A percentile compares a stretch with the other conserved stretches of the same genome.
Conservation (phyloP, 2,888 invertebrate species). For the Conops quadrifasciatus region DNA sequence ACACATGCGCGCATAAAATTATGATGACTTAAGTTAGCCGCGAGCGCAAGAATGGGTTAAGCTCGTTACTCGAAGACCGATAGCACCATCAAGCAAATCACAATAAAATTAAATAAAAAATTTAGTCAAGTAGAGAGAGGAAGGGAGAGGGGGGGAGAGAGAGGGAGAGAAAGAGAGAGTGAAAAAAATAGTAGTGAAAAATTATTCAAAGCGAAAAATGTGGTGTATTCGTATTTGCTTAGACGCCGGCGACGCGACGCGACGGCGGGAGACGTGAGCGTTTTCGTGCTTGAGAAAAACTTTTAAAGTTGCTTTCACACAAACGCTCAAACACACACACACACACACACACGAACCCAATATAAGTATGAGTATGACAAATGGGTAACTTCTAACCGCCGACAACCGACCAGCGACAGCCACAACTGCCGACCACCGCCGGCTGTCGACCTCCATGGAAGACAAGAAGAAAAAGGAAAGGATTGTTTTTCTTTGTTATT, state of each 20-base stretch:
- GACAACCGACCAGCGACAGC: too few species aligned
- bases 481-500: not conserved
- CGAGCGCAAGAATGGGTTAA: slow-evolving; percentile 6
- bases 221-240: not conserved
- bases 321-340: not conserved
- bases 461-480: not conserved
- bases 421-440: too few species aligned
- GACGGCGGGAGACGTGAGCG: not conserved
- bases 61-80: slow-evolving; percentile 8
- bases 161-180: not conserved
- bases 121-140: slow-evolving; percentile 16
- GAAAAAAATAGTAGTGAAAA: slow-evolving; percentile 13
- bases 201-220: not conserved
- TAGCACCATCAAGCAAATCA: not conserved
- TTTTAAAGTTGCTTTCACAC: slow-evolving; percentile 20
- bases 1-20: slow-evolving; percentile 29
- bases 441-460: too few species aligned
- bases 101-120: slow-evolving; percentile 10
- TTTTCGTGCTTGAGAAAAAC: slow-evolving; percentile 25
- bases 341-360: not conserved
- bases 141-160: not conserved
- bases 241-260: not conserved
- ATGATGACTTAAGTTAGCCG: slow-evolving; percentile 30
- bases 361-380: not conserved
- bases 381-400: too few species aligned